Conservation (phyloP, 2,113 vertebrate species). For the human region GRCh38 chr16:19573001-19573500, state of each 20-base stretch:
- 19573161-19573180: constrained; percentile 95
- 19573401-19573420: background rate
- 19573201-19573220: constrained; percentile 96
- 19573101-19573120: constrained; percentile 83
- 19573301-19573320: background rate
- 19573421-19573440: background rate
- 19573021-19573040: background rate
- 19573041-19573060: background rate
- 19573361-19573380: too few relatives aligned
- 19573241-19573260: constrained; percentile 82
- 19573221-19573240: constrained; percentile 98
- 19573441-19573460: background rate
- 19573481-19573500: background rate
- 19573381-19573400: background rate
- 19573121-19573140: constrained; percentile 86
- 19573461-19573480: background rate
- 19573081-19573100: background rate
- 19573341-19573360: too few relatives aligned
- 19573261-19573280: background rate
- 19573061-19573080: background rate
- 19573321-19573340: background rate
- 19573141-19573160: constrained; percentile 86
- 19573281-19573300: background rate
- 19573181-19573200: constrained; percentile 94
- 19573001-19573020: background rate